These are phyloP conservation scores for Myzus persicae DNA, from an alignment of 1,140 invertebrate genomes.

Conservation along the genomic window DNA sequence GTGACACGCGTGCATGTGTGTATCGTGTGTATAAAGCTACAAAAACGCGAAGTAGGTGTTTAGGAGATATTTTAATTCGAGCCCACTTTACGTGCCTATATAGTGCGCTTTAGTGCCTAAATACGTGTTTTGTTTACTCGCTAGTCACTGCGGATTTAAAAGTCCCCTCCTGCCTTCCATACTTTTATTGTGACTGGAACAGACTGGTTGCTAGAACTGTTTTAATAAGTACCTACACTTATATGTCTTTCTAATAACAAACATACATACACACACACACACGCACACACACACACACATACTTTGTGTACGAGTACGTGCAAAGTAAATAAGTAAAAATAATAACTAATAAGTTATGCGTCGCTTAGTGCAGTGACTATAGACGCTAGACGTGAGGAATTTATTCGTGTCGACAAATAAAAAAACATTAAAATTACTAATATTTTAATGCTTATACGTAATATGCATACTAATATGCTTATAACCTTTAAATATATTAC, in stretches of 20 bases:
- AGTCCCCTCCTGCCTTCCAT: neutral
- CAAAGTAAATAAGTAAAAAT: neutral
- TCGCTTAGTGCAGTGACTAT: neutral
- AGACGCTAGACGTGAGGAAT: neutral
- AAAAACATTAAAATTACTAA: neutral
- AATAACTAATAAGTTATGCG: neutral
- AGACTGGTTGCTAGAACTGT: neutral
- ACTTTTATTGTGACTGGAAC: neutral
- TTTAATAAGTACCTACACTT: neutral
- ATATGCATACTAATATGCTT: neutral
- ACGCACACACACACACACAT: no score
- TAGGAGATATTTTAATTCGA: neutral
- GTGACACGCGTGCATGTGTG: neutral
- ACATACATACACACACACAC: no score
- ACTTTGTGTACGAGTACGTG: neutral
- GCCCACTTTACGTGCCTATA: neutral
- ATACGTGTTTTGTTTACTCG: neutral
- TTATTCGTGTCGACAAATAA: neutral
- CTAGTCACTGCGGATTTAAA: neutral
- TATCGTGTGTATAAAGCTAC: neutral
- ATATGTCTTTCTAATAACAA: neutral
- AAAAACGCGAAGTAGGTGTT: neutral
- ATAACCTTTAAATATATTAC: neutral
- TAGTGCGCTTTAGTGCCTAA: neutral
- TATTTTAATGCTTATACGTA: neutral